A percentile compares a stretch with the other conserved stretches of the same genome.
phyloP scores from a whole-genome alignment of 2,797 vertebrate species.

The Crenichthys baileyi region DNA sequence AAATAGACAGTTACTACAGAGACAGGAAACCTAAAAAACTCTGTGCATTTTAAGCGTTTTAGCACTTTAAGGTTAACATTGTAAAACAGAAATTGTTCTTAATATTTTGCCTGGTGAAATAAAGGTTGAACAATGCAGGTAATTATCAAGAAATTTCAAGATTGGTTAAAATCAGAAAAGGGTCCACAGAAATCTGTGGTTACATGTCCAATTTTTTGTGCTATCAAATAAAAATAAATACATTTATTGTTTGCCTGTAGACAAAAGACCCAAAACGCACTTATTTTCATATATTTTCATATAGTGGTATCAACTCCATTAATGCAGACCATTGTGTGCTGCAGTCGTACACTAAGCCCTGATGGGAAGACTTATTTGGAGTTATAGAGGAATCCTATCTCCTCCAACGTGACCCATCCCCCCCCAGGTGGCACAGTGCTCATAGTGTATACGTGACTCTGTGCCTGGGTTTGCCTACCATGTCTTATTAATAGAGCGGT shows the following conservation, averaged over 20 bases:
- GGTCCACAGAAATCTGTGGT: neutral
- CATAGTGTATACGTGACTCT: neutral
- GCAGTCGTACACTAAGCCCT: neutral
- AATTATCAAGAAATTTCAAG: neutral
- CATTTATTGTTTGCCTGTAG: neutral
- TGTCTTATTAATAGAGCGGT: neutral
- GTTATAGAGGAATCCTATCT: neutral
- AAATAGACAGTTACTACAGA: neutral
- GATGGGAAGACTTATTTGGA: neutral
- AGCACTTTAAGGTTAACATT: too few relatives aligned
- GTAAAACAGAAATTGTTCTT: too few relatives aligned
- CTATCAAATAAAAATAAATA: neutral
- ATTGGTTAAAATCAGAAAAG: neutral
- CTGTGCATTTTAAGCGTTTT: neutral
- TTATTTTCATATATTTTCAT: too few relatives aligned
- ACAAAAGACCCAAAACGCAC: neutral
- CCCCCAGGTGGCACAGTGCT: neutral
- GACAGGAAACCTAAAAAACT: too few relatives aligned
- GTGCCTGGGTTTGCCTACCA: neutral
- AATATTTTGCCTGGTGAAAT: too few relatives aligned
- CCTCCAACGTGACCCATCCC: neutral
- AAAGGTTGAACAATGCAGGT: neutral
- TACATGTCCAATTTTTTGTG: neutral
- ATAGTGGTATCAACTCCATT: neutral
- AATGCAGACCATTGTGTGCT: neutral